phyloP scores from a whole-genome alignment of 1,140 invertebrate species.

The Schlechtendalia chinensis region DNA sequence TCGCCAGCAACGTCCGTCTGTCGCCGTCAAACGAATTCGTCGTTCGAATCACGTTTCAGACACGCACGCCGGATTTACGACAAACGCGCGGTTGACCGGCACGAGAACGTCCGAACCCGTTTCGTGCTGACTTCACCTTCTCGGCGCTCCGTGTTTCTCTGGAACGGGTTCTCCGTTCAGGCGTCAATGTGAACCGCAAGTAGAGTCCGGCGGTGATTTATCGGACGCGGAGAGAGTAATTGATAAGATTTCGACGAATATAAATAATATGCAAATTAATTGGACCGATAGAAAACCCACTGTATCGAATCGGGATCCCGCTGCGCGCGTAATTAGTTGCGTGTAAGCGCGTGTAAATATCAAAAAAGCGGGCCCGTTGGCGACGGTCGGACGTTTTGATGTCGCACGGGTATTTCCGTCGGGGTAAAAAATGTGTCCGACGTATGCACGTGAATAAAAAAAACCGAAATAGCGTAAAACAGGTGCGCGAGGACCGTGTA shows the following conservation, averaged over 20 bases:
- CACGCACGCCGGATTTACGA: too few species aligned
- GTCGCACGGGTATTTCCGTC: constrained; percentile 33
- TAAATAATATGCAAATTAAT: neutral
- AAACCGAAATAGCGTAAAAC: constrained; percentile 31
- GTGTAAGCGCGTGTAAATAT: neutral
- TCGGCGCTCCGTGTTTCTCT: too few species aligned
- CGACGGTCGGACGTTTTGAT: neutral
- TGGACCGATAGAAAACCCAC: neutral
- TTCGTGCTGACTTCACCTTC: too few species aligned
- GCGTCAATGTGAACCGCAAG: too few species aligned
- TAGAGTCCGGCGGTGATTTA: neutral
- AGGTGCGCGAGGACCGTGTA: constrained; percentile 41
- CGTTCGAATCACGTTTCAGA: too few species aligned
- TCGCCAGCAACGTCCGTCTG: too few species aligned
- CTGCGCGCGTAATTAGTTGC: neutral
- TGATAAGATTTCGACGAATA: too few species aligned
- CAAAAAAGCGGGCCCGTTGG: neutral
- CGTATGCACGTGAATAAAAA: neutral
- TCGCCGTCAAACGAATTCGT: too few species aligned
- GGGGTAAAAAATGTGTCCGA: neutral
- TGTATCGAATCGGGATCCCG: neutral
- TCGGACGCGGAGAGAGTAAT: neutral
- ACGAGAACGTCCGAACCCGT: too few species aligned
- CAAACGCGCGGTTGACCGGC: too few species aligned
- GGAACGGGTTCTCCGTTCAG: too few species aligned